Base-by-base conservation (phyloP, 2,888 invertebrate genomes). In the Aphodius granarius region DNA sequence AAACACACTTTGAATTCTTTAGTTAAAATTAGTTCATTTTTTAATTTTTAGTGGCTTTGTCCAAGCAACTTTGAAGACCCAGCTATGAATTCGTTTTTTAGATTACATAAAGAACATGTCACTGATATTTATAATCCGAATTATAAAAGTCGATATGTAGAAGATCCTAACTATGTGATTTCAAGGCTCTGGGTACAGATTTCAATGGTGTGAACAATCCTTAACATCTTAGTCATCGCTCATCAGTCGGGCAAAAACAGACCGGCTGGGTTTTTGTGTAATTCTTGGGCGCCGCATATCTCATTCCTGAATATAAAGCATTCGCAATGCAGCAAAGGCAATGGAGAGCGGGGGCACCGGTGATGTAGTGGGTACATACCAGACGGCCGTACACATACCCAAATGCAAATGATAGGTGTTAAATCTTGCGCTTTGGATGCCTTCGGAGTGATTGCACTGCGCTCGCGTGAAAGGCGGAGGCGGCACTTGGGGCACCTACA, bases 391-490 rank as follows among this genome's bases (percentile, higher is more conserved):
- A 81, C 80, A 79, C 79, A 81, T 81, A 80, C 80, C 78, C 76
- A 80, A 81, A 81, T 81, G 81, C 81, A 81, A 81, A 81, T 81
- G 79, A 79, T 79, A 78, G 79, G 79, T 78, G 79, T 80, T 80
- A 80, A 80, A 80, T 80, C 80, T 80, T 79, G 75, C 80, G 76
- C 76, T 74, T 72, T 74, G 76, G 78, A 75, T 76, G 75, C 79
- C 68, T 71, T 23, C 72, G 76, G 76, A 78, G 73, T 75, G 76
- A 78, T 76, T 73, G 70, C 71, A 72, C 70, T 74, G 22, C 20
- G 22, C 21, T n/a, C 20, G 22, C 75, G 71, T 68, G 76, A 66
- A 71, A 62, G 73, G 73, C 66, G 75, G 76, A 68, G 75, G 76
- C 68, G 71, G 76, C 73, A 71, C 72, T 75, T 75, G 74, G 72